Conservation (phyloP, 2,797 vertebrate genomes). For the Diglossa cyanea region DNA sequence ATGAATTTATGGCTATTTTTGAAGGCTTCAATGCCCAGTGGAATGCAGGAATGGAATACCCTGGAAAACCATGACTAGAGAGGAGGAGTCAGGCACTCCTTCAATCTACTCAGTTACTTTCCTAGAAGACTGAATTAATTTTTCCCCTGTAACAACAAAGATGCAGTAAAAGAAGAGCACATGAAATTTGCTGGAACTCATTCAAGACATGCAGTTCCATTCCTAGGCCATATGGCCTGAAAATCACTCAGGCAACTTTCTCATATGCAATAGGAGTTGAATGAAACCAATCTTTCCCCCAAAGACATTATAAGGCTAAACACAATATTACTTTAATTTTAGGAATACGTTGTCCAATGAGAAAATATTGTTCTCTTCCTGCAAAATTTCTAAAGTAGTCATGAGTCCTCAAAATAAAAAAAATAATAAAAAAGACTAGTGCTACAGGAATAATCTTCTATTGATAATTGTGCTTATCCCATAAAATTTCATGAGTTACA, state of each 20-base stretch:
- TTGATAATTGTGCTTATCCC: not conserved
- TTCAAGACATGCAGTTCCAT: conserved; percentile 35
- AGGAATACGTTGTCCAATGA: not conserved
- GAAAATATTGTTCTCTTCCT: not conserved
- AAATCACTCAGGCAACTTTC: conserved; percentile 35
- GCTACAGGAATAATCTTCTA: not conserved
- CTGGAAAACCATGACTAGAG: not conserved
- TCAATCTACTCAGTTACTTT: not conserved
- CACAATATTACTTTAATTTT: not conserved
- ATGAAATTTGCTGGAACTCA: conserved; percentile 48
- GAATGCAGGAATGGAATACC: not conserved
- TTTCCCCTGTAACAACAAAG: conserved; percentile 27
- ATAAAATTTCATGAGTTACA: conserved; percentile 62
- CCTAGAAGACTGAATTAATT: conserved; percentile 38
- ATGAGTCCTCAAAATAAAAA: not conserved
- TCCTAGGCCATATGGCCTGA: conserved; percentile 47
- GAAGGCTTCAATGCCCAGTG: not conserved
- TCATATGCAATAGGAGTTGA: not conserved
- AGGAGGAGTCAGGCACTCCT: not conserved
- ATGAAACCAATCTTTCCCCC: not conserved
- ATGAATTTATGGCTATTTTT: not conserved
- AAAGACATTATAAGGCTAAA: conserved; percentile 1
- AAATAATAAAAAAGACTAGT: not conserved
- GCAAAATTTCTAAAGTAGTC: not conserved
- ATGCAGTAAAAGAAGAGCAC: conserved; percentile 17